Base-by-base conservation (phyloP, 2,797 vertebrate genomes). In the Pempheris klunzingeri region DNA sequence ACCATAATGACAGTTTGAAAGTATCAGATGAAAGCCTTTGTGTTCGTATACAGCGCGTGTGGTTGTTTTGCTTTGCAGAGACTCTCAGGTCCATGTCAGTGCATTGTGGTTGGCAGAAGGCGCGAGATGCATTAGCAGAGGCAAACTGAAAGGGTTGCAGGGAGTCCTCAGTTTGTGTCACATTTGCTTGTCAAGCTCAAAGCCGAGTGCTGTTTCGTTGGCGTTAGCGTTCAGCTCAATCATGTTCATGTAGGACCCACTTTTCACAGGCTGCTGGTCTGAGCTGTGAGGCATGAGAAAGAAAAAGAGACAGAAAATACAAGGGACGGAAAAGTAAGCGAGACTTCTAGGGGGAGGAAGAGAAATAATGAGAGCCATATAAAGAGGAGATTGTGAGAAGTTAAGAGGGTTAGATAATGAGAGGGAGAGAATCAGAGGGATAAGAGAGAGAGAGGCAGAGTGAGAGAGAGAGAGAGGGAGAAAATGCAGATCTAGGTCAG, bases 401-500 rank as follows among this genome's bases (percentile, higher is more conserved):
- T 89, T 88, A 89, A 89, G 88, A 87, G 86, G 84, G 85, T 86
- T 85, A 89, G 88, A 91, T 88, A 87, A 84, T 85, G 88, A 88
- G 82, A 76, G 78, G 72, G 78, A 69, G 74, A 70, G 80, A 84
- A 78, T 85, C 77, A 12, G 76, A 71, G 63, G 68, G 83, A 88
- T 83, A 49, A 72, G 32, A 57, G 67, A 58, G 70, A 3, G 71
- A 58, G 78, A 49, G 69, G 47, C 46, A 32, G 55, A 67, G 63
- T 11, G 39, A 52, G 69, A 28, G 61, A 1, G 64, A 41, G 78
- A 13, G 61, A 6, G 74, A 67, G 85, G 3, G 74, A 62, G 78
- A 71, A 73, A 78, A 61, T 36, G 55, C 65, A 82, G 88, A 93
- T 93, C 84, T 93, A 90, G 92, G 92, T 93, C 92, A 92, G 82